A percentile compares a stretch with the other conserved stretches of the same genome.
Conservation (phyloP, 2,113 vertebrate species). For the Pygoscelis antarcticus region DNA sequence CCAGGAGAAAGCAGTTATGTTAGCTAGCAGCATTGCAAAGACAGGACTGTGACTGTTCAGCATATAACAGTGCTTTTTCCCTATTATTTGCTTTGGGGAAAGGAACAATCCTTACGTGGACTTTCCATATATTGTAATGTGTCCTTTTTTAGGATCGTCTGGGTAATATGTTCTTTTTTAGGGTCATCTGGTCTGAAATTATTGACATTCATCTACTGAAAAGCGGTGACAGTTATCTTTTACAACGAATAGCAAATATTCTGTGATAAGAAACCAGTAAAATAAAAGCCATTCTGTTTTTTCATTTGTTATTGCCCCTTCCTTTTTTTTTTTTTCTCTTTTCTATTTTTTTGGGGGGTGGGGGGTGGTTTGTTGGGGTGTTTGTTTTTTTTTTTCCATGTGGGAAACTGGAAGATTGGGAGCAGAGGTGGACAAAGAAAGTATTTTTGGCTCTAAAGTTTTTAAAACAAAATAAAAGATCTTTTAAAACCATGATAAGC, state of each 20-base stretch:
- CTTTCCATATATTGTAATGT: neutral
- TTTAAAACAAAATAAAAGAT: neutral
- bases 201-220: neutral
- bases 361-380: neutral
- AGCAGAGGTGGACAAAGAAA: neutral
- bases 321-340: neutral
- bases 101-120: neutral
- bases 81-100: neutral
- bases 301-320: neutral
- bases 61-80: neutral
- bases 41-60: neutral
- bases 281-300: neutral
- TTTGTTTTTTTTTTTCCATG: neutral
- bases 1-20: neutral
- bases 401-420: neutral
- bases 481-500: neutral
- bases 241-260: neutral
- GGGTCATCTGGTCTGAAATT: neutral
- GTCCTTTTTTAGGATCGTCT: neutral
- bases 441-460: neutral
- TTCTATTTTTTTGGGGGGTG: too few species aligned
- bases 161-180: neutral
- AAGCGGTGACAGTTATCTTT: neutral
- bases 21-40: neutral
- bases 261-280: neutral